Evolutionary conservation across 2,797 vertebrate species (phyloP).

Genomic region (Sardinella longiceps): DNA sequence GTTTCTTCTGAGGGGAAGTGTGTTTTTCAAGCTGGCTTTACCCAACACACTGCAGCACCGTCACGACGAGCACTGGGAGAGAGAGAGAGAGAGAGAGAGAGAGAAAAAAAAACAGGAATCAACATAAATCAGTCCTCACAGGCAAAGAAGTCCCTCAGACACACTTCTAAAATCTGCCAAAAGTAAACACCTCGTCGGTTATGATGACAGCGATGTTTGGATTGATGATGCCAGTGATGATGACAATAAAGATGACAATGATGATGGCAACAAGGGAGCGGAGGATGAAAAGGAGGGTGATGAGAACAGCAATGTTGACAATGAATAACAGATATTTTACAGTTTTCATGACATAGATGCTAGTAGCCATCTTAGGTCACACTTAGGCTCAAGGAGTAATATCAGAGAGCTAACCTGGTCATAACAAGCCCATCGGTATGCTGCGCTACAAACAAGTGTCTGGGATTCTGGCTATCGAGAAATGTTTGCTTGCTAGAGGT

Average conservation of each 20-base stretch:
- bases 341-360: too few relatives aligned
- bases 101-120: not conserved
- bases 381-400: not conserved
- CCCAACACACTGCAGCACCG: not conserved
- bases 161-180: not conserved
- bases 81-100: not conserved
- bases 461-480: too few relatives aligned
- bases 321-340: too few relatives aligned
- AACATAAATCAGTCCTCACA: not conserved
- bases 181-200: not conserved
- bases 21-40: not conserved
- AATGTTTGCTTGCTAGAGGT: too few relatives aligned
- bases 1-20: conserved; percentile 1
- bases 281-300: not conserved
- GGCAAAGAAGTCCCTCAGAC: not conserved
- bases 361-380: too few relatives aligned
- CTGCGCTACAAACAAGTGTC: too few relatives aligned
- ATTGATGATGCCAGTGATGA: not conserved
- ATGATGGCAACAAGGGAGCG: not conserved
- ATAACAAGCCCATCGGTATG: too few relatives aligned
- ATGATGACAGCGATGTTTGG: not conserved
- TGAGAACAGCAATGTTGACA: not conserved
- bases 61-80: not conserved
- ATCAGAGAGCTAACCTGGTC: not conserved
- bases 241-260: not conserved